Evolutionary conservation across 2,113 vertebrate genomes (phyloP).

Genomic region (Cyprinodon tularosa): DNA sequence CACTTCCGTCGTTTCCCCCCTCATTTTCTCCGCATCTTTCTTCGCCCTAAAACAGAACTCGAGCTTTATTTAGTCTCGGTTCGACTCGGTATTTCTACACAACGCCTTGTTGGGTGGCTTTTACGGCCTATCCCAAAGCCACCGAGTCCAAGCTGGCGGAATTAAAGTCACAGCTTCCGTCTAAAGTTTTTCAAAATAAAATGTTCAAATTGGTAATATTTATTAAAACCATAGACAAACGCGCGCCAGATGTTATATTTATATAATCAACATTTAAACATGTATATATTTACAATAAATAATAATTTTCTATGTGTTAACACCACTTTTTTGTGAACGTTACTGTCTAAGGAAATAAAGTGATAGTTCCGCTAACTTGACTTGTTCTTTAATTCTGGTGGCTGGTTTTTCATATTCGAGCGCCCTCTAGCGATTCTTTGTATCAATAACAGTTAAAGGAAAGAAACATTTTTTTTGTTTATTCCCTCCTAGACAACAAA

Average conservation of each 20-base stretch:
- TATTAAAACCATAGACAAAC: not conserved
- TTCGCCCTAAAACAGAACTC: slow-evolving; percentile 47
- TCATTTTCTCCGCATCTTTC: slow-evolving; percentile 22
- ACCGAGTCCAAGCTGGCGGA: slow-evolving; percentile 15
- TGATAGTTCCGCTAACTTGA: slow-evolving; percentile 14
- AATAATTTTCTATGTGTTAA: not conserved
- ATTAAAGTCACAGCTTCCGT: not conserved
- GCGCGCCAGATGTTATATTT: too few relatives aligned
- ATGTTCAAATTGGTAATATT: accelerated
- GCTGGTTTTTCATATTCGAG: slow-evolving; percentile 32
- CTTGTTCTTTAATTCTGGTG: slow-evolving; percentile 17
- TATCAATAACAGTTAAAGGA: not conserved
- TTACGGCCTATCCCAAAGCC: slow-evolving; percentile 74
- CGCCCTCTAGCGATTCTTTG: slow-evolving; percentile 56
- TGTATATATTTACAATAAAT: not conserved
- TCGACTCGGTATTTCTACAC: slow-evolving; percentile 67
- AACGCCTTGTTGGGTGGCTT: slow-evolving; percentile 75
- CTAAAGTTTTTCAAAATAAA: slow-evolving; percentile 45
- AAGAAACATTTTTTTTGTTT: not conserved
- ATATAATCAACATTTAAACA: not conserved
- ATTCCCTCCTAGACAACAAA: not conserved
- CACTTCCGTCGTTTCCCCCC: slow-evolving; percentile 64
- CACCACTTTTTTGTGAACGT: not conserved
- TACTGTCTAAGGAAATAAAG: not conserved
- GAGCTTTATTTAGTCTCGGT: slow-evolving; percentile 54